Conservation (phyloP, 2,888 invertebrate species). For the Drosophila fulvimacula region DNA sequence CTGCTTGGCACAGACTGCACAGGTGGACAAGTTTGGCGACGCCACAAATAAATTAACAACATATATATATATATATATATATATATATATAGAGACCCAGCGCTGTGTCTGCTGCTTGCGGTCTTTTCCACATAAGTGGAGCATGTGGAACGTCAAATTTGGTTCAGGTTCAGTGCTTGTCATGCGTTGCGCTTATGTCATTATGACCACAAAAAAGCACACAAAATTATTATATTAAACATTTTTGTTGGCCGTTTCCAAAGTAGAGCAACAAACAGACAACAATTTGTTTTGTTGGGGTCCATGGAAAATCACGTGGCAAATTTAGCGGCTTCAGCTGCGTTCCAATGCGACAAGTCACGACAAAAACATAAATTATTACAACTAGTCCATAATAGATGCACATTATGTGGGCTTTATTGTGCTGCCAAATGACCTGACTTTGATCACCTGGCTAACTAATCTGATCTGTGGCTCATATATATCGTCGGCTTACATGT, state of each 20-base stretch:
- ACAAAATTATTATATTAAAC: constrained; percentile 73
- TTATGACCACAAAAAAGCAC: constrained; percentile 45
- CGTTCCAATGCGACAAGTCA: constrained; percentile 27
- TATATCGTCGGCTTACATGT: constrained; percentile 28
- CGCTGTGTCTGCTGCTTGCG: constrained; percentile 22
- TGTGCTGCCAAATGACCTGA: constrained; percentile 38
- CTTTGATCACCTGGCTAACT: constrained; percentile 36
- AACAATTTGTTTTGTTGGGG: constrained; percentile 16
- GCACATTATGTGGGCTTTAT: constrained; percentile 51
- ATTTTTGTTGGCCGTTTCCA: constrained; percentile 43
- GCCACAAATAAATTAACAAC: constrained; percentile 45
- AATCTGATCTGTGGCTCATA: constrained; percentile 49
- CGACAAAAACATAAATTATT: constrained; percentile 49
- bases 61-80: constrained; percentile 10
- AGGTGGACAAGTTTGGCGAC: constrained; percentile 75
- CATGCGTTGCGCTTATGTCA: constrained; percentile 73
- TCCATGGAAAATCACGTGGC: constrained; percentile 46
- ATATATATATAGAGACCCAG: constrained; percentile 9
- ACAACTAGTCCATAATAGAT: constrained; percentile 60
- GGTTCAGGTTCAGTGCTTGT: constrained; percentile 74
- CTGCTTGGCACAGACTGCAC: constrained; percentile 49
- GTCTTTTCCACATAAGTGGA: constrained; percentile 45
- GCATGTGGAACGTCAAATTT: constrained; percentile 67
- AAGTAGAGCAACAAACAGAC: constrained; percentile 55
- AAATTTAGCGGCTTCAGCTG: constrained; percentile 37